Conservation (phyloP, 2,797 vertebrate genomes). For the Ptychadena robeensis region DNA sequence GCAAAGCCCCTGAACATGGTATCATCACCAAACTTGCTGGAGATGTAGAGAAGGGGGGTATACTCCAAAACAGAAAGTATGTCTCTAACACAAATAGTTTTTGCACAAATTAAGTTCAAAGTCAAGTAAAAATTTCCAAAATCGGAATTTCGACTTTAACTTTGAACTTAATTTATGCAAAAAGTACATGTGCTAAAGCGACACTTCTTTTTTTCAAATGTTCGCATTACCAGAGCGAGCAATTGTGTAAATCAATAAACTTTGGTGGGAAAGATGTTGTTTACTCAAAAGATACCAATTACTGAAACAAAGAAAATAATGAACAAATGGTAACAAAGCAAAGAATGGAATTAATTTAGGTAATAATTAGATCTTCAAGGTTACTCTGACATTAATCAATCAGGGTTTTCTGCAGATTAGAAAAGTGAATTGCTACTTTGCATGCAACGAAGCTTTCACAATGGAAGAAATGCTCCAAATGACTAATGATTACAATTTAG, state of each 20-base stretch:
- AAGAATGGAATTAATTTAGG: conserved; percentile 54
- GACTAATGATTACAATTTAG: conserved; percentile 39
- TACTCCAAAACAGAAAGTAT: too few species aligned
- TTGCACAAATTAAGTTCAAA: too few species aligned
- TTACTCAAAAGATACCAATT: conserved; percentile 50
- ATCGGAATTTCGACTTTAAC: too few species aligned
- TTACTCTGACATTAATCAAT: conserved; percentile 57
- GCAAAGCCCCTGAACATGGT: too few species aligned
- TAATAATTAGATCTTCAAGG: conserved; percentile 56
- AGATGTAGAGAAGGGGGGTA: too few species aligned
- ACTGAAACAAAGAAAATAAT: conserved; percentile 53
- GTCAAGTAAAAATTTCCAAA: too few species aligned
- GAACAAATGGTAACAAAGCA: conserved; percentile 53
- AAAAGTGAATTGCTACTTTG: conserved; percentile 44
- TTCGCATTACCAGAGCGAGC: conserved; percentile 15
- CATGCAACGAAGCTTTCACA: conserved; percentile 8
- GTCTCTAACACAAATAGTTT: too few species aligned
- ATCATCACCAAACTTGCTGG: too few species aligned
- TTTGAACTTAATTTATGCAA: too few species aligned
- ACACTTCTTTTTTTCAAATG: too few species aligned
- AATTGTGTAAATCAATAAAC: conserved; percentile 45
- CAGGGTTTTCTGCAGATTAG: conserved; percentile 48
- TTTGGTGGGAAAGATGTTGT: conserved; percentile 42
- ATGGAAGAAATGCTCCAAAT: conserved; percentile 17
- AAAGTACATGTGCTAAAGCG: too few species aligned